Evolutionary conservation across 2,113 vertebrate species (phyloP), one percentile per base, ranked within the genome.

Genomic region (Tachuris rubrigastra): DNA sequence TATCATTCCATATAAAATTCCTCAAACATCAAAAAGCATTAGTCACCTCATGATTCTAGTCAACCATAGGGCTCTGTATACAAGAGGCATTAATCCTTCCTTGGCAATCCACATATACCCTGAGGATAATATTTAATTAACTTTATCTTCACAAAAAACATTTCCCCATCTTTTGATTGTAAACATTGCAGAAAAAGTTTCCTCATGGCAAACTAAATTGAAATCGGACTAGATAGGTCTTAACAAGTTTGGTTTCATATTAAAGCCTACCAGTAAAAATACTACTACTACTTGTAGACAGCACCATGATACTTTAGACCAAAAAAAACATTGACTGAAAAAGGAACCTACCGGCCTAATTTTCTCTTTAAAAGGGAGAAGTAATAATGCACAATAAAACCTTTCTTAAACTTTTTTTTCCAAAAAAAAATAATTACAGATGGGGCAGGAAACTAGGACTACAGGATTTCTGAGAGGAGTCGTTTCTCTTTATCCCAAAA

Each of bases 21-120:
- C 71, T 92, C 63, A 79, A 87, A 78, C 37, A 49, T 66, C 77
- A 87, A 58, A 85, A 91, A 93, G n/a, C 44, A 79, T 91, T 60
- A 91, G 22, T 24, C n/a, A 60, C 37, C 55, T 12, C 6, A 47
- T 10, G 15, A 53, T 50, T 66, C 35, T 33, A 72, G 52, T 44
- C 74, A 91, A 71, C 13, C 46, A 35, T 30, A 10, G 23, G 68
- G 75, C 27, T 37, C 12, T 44, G 18, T 20, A 42, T 14, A 63
- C 7, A n/a, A 78, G 46, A 66, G 31, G 39, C 56, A 89, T 22
- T 56, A 81, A 90, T 68, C 69, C 15, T 65, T 91, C 60, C 80
- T 76, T 87, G 62, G 66, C 39, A 96, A 66, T 27, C 31, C 74
- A 52, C 56, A 53, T 42, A 50, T 1, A 73, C 14, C 21, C 30